phyloP scores from a whole-genome alignment of 2,888 invertebrate species.

The Dicycla oo region DNA sequence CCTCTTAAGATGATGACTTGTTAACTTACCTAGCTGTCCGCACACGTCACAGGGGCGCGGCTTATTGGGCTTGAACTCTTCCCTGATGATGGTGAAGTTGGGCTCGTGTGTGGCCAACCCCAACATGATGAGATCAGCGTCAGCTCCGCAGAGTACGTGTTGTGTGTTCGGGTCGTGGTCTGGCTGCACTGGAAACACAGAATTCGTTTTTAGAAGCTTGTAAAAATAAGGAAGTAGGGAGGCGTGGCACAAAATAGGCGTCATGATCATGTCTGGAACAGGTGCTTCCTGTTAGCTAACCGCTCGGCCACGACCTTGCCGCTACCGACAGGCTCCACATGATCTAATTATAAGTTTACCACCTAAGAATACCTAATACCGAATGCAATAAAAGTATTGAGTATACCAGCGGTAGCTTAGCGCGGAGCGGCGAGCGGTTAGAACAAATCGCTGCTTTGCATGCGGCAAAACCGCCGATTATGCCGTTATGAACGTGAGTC shows the following conservation, averaged over 20 bases:
- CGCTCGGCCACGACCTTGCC: too few relatives aligned
- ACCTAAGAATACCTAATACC: too few relatives aligned
- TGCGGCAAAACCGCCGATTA: too few relatives aligned
- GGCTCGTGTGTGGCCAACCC: conserved; percentile 99
- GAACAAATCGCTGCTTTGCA: too few relatives aligned
- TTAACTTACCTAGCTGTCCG: conserved; percentile 92
- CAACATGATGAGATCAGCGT: conserved; percentile 99
- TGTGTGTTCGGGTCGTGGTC: conserved; percentile 99
- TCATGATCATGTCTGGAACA: neutral
- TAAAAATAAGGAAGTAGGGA: neutral
- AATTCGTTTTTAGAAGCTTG: neutral
- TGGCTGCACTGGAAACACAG: conserved; percentile 92
- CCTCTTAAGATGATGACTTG: too few relatives aligned
- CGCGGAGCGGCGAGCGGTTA: too few relatives aligned
- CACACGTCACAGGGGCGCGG: conserved; percentile 99
- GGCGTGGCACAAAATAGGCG: neutral
- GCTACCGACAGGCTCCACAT: too few relatives aligned
- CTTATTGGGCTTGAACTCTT: conserved; percentile 99
- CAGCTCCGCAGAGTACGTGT: conserved; percentile 99
- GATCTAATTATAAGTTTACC: too few relatives aligned
- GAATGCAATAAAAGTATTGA: too few relatives aligned
- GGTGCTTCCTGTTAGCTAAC: neutral
- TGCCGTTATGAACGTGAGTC: too few relatives aligned
- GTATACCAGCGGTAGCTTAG: too few relatives aligned
- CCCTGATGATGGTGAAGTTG: conserved; percentile 99